These are phyloP conservation scores for Amphiprion percula DNA, from an alignment of 2,113 vertebrate genomes.

Conservation along the genomic window DNA sequence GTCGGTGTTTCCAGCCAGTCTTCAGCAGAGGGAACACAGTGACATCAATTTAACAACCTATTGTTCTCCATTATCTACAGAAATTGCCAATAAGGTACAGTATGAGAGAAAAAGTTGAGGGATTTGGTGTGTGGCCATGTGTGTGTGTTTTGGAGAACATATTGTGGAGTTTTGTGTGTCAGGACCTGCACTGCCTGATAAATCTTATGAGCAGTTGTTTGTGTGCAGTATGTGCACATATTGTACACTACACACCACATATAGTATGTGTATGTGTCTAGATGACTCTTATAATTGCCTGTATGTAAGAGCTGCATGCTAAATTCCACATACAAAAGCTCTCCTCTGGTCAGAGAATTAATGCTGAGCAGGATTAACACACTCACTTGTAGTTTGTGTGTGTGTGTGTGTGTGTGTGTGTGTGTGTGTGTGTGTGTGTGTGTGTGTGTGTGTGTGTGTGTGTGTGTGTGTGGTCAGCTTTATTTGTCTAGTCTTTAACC, in stretches of 20 bases:
- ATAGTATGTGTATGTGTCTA: conserved; percentile 16
- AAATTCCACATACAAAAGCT: conserved; percentile 38
- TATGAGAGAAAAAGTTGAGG: conserved; percentile 28
- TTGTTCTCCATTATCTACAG: conserved; percentile 68
- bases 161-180: not conserved
- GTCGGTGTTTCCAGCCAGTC: conserved; percentile 25
- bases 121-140: conserved; percentile 48
- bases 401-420: not conserved
- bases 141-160: conserved; percentile 12
- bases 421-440: not conserved
- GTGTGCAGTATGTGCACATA: not conserved
- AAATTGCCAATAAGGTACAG: conserved; percentile 73
- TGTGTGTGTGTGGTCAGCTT: conserved; percentile 4
- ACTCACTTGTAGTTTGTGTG: conserved; percentile 13
- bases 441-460: no score
- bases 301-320: conserved; percentile 8
- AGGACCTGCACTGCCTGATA: conserved; percentile 27
- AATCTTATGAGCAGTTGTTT: conserved; percentile 28
- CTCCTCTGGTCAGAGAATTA: conserved; percentile 51
- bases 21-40: conserved; percentile 34
- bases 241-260: conserved; percentile 7
- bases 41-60: conserved; percentile 65
- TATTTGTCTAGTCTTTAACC: conserved; percentile 8
- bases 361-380: conserved; percentile 56
- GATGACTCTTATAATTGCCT: conserved; percentile 21